A percentile compares a stretch with the other conserved stretches of the same genome.
These are phyloP conservation scores for Scaptomyza flava DNA, from an alignment of 2,888 invertebrate species.

Conservation along the genomic window DNA sequence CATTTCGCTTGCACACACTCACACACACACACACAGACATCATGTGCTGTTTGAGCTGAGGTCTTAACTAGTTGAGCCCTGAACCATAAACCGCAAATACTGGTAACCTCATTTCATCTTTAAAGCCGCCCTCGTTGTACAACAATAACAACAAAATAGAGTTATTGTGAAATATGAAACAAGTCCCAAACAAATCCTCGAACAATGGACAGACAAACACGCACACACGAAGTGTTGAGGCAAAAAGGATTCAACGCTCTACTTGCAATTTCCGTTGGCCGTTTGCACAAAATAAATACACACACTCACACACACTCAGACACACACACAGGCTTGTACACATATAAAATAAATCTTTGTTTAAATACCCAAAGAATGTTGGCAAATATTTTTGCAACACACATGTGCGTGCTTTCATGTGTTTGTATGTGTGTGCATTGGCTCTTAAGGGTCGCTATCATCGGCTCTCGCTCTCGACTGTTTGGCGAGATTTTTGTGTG, in stretches of 20 bases:
- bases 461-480: constrained; percentile 20
- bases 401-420: constrained; percentile 6
- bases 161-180: constrained; percentile 79
- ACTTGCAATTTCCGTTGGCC: constrained; percentile 78
- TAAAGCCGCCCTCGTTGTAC: constrained; percentile 54
- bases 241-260: constrained; percentile 79
- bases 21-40: background rate
- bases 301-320: background rate
- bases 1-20: background rate
- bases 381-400: constrained; percentile 68
- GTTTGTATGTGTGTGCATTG: constrained; percentile 21
- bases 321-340: constrained; percentile 25
- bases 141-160: constrained; percentile 53
- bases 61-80: constrained; percentile 50
- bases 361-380: constrained; percentile 79
- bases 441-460: constrained; percentile 66
- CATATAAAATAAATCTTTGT: constrained; percentile 74
- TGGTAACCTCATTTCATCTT: constrained; percentile 74
- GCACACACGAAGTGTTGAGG: constrained; percentile 70
- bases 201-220: constrained; percentile 63
- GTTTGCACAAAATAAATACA: constrained; percentile 64
- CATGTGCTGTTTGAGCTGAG: constrained; percentile 15
- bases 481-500: constrained; percentile 24
- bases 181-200: constrained; percentile 76
- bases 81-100: constrained; percentile 55